phyloP scores from a whole-genome alignment of 2,888 invertebrate species.

The Cylindroiulus punctatus region DNA sequence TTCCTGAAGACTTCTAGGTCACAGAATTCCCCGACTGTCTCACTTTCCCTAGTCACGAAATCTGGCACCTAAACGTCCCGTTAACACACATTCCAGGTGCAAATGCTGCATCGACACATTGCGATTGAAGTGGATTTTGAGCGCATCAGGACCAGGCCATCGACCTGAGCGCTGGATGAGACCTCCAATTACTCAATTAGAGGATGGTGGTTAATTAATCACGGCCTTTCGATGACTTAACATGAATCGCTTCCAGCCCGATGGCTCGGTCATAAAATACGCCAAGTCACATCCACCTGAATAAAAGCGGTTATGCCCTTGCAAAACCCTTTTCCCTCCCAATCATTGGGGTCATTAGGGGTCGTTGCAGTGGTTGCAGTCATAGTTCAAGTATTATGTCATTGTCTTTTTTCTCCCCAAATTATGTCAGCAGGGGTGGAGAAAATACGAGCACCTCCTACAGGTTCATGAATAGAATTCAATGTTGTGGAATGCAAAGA shows the following conservation, averaged over 20 bases:
- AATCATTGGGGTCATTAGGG: not conserved
- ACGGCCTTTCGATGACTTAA: not conserved
- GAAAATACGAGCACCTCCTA: no score
- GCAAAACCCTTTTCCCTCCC: no score
- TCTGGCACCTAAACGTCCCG: not conserved
- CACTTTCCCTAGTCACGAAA: not conserved
- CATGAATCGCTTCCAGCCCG: not conserved
- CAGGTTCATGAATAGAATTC: no score
- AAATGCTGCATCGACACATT: not conserved
- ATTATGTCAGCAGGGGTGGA: no score
- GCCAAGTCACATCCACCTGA: not conserved
- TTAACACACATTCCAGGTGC: slow-evolving; percentile 1
- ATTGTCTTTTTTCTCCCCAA: no score
- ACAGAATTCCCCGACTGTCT: not conserved
- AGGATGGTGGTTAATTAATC: not conserved
- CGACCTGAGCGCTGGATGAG: not conserved
- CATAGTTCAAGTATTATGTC: no score
- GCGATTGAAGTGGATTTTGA: not conserved
- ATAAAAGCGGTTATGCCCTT: not conserved
- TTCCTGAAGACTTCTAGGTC: not conserved
- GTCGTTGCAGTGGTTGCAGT: not conserved
- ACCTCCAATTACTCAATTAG: not conserved
- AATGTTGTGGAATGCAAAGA: no score
- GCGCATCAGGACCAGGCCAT: not conserved
- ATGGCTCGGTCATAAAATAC: not conserved